Base-by-base conservation (phyloP, 92 coral and sea anemone species). In the Epizoanthus ramosus region DNA sequence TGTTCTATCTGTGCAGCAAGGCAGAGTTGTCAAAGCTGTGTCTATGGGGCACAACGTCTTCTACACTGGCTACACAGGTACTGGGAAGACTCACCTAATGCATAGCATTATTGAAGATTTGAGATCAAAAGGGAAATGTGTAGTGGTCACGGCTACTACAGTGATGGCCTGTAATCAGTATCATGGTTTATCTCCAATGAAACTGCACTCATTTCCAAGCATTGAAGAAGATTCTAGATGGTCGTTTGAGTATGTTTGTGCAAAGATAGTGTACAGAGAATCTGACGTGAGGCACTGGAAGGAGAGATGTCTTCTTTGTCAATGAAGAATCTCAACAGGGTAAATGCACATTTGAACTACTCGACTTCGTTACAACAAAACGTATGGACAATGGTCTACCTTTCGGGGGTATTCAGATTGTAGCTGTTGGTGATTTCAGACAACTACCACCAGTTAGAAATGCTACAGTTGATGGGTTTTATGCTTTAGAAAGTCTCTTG, bases 341-440 rank as follows among this genome's bases (percentile, higher is more conserved):
- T 67, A 37, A 77, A 21, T 70, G 75, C 56, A 89, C 72, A 19
- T 86, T 89, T 63, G 83, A 91, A 22, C 19, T 74, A 4, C 23
- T 85, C 1, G 60, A 89, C 9, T 85, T 54, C 83, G 22, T 89
- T 4, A 76, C 86, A 2, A 86, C 76, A 6, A 79, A 77, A 9
- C 31, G 83, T 25, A 59, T 88, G 22, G 74, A 66, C 2, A 68
- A 59, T 15, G 69, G 73, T 15, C 61, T 63, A 39, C 16, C 50
- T 0, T 89, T 92, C 83, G 95, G 95, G 43, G 86, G 90, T 10
- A 21, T 92, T 12, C 95, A 92, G 22, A 23, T 91, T 58, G 85
- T 92, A 25, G 92, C 84, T 5, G 72, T 80, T 68, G 92, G 95
- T 19, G 92, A 89, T 43, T 89, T 85, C 50, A 68, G 61, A 6